These are phyloP conservation scores for Gymnocheta viridis DNA, from an alignment of 2,888 invertebrate species.

Conservation along the genomic window DNA sequence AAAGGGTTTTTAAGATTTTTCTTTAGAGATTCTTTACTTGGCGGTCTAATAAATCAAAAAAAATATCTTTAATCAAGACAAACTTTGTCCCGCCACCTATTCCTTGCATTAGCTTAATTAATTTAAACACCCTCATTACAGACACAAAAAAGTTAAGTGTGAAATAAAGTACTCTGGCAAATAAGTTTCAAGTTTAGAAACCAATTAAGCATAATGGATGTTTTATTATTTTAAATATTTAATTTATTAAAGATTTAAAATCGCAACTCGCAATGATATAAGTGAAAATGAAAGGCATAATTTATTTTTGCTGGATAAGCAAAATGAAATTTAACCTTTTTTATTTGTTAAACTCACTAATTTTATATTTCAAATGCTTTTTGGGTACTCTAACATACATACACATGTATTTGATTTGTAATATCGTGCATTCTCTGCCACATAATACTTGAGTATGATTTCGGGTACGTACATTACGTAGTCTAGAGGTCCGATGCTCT, in stretches of 20 bases:
- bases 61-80: conserved; percentile 46
- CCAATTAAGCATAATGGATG: conserved; percentile 35
- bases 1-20: conserved; percentile 50
- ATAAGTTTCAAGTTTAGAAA: conserved; percentile 34
- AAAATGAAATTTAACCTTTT: no score
- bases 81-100: conserved; percentile 27
- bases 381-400: no score
- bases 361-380: no score
- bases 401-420: no score
- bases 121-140: conserved; percentile 46
- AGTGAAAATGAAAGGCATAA: not conserved
- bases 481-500: no score
- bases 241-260: not conserved
- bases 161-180: not conserved
- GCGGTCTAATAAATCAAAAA: conserved; percentile 59
- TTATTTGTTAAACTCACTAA: no score
- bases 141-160: not conserved
- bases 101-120: conserved; percentile 61
- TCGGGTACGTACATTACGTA: no score
- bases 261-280: not conserved
- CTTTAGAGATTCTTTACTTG: conserved; percentile 55
- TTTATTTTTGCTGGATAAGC: not conserved
- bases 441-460: no score
- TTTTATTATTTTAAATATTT: not conserved
- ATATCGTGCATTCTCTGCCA: no score